phyloP scores from a whole-genome alignment of 2,113 vertebrate species.

The Leucopsar rothschildi region DNA sequence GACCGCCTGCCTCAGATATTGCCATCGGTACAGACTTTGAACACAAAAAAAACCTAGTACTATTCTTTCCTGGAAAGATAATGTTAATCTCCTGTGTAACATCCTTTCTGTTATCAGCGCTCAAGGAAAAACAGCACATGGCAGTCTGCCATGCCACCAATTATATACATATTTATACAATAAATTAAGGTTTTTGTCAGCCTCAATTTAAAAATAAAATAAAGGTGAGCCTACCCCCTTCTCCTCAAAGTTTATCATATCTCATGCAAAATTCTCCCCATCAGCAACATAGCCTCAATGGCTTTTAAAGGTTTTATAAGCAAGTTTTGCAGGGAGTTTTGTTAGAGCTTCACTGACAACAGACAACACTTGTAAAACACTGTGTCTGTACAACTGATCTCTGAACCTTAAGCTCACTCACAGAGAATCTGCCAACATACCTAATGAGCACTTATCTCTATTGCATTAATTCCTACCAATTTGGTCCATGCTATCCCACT shows the following conservation, averaged over 20 bases:
- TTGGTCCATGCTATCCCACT: rapidly evolving
- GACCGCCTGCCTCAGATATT: neutral
- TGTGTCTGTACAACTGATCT: neutral
- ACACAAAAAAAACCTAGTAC: neutral
- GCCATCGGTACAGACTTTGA: neutral
- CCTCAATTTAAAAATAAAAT: conserved; percentile 47
- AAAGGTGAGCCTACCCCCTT: neutral
- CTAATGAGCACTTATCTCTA: neutral
- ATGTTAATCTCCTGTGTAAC: conserved; percentile 28
- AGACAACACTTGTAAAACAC: neutral
- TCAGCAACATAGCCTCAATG: conserved; percentile 28
- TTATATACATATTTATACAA: conserved; percentile 42
- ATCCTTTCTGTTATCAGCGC: neutral
- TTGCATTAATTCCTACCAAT: neutral
- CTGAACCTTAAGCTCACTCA: neutral
- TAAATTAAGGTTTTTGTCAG: conserved; percentile 47
- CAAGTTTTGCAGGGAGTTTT: conserved; percentile 9
- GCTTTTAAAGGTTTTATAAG: conserved; percentile 35
- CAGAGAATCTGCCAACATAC: neutral
- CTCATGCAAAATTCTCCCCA: neutral
- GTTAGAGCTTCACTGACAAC: neutral
- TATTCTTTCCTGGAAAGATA: neutral
- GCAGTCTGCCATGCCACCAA: neutral
- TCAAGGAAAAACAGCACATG: neutral
- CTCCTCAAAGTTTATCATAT: conserved; percentile 23